phyloP scores from a whole-genome alignment of 1,140 invertebrate species.

The Heliothis subflexa region DNA sequence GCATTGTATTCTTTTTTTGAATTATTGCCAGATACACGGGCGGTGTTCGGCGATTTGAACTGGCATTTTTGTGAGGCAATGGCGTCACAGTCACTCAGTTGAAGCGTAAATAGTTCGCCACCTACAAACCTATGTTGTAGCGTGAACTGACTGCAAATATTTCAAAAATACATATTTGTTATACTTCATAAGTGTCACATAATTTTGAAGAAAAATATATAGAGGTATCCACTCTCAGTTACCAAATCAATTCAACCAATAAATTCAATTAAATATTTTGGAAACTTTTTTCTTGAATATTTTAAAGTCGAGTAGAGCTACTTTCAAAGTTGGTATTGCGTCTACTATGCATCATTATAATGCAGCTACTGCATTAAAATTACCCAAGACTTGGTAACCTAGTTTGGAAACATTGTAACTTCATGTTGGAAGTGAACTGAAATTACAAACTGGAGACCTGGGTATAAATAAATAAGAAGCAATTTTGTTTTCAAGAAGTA shows the following conservation, averaged over 20 bases:
- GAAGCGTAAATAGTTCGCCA: slow-evolving; percentile 4
- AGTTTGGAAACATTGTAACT: neutral
- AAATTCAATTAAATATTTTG: too few relatives aligned
- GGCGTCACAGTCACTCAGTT: neutral
- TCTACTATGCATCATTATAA: too few relatives aligned
- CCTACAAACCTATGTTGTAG: neutral
- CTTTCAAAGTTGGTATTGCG: neutral
- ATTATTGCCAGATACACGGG: slow-evolving; percentile 15
- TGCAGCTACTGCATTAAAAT: too few relatives aligned
- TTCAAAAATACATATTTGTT: too few relatives aligned
- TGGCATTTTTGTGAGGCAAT: slow-evolving; percentile 5
- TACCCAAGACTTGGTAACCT: neutral
- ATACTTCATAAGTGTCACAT: too few relatives aligned
- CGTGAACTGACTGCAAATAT: neutral
- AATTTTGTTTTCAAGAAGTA: too few relatives aligned
- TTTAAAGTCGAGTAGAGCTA: neutral
- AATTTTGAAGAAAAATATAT: too few relatives aligned
- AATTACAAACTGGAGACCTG: too few relatives aligned
- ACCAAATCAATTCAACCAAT: too few relatives aligned
- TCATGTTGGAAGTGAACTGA: neutral
- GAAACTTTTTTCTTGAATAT: too few relatives aligned
- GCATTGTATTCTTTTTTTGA: slow-evolving; percentile 7
- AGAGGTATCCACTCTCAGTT: too few relatives aligned
- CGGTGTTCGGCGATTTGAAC: neutral
- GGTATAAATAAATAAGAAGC: too few relatives aligned